These are phyloP conservation scores for Maconellicoccus hirsutus DNA, from an alignment of 1,140 invertebrate genomes.

Conservation along the genomic window DNA sequence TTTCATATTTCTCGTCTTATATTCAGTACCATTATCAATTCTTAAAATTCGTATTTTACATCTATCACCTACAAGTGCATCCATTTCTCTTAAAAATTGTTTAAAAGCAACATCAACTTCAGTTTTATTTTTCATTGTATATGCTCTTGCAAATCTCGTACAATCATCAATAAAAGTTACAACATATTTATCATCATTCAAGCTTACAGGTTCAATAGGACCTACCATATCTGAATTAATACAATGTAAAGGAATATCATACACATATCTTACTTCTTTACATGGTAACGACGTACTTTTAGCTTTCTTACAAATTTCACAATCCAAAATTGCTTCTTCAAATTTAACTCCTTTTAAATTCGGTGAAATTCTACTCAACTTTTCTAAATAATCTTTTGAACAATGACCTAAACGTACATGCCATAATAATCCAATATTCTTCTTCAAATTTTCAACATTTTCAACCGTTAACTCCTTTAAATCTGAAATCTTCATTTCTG, in stretches of 20 bases:
- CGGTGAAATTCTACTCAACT: background rate
- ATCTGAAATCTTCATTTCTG: background rate
- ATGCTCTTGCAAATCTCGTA: background rate
- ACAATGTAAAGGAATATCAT: background rate
- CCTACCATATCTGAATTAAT: background rate
- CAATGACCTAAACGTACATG: background rate
- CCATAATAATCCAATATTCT: background rate
- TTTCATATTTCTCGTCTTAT: background rate
- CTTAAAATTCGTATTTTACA: background rate
- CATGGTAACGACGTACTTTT: background rate
- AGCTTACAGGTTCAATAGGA: background rate
- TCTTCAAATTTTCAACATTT: background rate
- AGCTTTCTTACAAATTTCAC: background rate
- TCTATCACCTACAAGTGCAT: background rate
- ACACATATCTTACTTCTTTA: background rate
- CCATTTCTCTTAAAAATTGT: background rate
- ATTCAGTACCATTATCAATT: conserved; percentile 7
- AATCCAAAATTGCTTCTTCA: background rate
- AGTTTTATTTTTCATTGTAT: background rate
- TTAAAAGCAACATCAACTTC: background rate
- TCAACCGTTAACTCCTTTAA: background rate
- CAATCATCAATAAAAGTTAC: background rate
- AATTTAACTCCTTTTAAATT: background rate
- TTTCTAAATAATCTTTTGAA: background rate
- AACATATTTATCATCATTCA: background rate